These are phyloP conservation scores for Apocrypta bakeri DNA, from an alignment of 1,140 invertebrate species.

Conservation along the genomic window DNA sequence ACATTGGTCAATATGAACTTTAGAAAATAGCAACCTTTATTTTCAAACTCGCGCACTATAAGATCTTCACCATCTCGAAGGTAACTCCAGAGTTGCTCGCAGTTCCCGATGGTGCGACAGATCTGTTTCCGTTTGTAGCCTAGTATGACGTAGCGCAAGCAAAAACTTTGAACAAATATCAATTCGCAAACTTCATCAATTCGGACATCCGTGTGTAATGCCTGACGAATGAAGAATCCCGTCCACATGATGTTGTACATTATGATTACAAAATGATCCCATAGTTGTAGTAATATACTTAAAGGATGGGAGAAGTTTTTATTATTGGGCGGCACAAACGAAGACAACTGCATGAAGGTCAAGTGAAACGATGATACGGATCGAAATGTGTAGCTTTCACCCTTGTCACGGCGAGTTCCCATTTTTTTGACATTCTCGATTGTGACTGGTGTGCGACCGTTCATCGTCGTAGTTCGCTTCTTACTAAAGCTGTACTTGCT, in stretches of 20 bases:
- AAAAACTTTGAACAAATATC: background rate
- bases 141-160: background rate
- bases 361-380: background rate
- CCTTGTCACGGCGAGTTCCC: background rate
- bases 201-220: background rate
- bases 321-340: background rate
- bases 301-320: background rate
- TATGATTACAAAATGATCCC: background rate
- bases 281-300: background rate
- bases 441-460: background rate
- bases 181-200: constrained; percentile 14
- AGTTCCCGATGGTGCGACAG: background rate
- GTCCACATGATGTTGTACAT: background rate
- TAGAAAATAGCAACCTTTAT: background rate
- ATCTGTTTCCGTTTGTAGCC: background rate
- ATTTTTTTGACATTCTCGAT: background rate
- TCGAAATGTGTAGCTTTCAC: background rate
- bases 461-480: background rate
- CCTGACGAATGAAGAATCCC: background rate
- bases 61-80: background rate
- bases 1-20: background rate
- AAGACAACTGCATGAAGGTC: background rate
- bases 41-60: background rate
- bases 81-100: constrained; percentile 3
- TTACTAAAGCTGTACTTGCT: background rate